phyloP scores from a whole-genome alignment of 2,113 vertebrate species.

The Peromyscus californicus region DNA sequence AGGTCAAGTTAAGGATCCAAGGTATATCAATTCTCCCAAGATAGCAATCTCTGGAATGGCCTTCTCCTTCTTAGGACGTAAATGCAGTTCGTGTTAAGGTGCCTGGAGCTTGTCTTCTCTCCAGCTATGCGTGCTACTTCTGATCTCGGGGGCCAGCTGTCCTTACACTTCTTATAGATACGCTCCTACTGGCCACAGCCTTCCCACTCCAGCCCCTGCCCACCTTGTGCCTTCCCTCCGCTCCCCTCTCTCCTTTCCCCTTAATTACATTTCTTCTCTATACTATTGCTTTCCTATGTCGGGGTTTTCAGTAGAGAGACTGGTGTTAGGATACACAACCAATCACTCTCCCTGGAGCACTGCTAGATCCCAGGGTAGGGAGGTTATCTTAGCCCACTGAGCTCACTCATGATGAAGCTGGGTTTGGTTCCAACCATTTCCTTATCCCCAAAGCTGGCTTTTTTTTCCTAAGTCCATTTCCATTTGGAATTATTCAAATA shows the following conservation, averaged over 20 bases:
- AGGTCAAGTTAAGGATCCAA: background rate
- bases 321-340: background rate
- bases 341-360: background rate
- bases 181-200: background rate
- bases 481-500: background rate
- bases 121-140: fast-evolving
- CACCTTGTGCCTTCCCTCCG: fast-evolving
- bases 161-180: background rate
- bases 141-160: background rate
- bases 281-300: background rate
- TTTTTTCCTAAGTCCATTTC: background rate
- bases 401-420: background rate
- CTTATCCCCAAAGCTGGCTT: background rate
- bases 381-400: background rate
- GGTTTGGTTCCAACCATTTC: background rate
- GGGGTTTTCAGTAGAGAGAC: background rate
- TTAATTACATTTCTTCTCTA: background rate
- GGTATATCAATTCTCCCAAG: background rate
- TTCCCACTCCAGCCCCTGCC: no score
- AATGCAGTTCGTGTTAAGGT: background rate
- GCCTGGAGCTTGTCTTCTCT: background rate
- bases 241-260: background rate
- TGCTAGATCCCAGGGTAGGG: background rate
- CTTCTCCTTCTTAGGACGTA: background rate
- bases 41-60: background rate